Evolutionary conservation across 2,113 vertebrate genomes (phyloP).

Genomic region (Irena cyanogastra): DNA sequence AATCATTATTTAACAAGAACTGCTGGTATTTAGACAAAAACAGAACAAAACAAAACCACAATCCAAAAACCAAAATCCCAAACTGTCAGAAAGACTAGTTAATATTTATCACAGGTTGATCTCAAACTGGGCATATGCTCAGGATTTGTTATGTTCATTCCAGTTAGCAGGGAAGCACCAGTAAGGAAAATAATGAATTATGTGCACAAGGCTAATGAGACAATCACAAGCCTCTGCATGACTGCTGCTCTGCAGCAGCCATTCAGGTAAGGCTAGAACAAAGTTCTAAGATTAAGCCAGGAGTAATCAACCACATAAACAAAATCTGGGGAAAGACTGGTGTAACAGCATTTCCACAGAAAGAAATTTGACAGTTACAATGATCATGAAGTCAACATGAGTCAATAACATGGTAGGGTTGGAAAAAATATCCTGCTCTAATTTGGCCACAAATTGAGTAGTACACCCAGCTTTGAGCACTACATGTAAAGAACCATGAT

Average conservation of each 20-base stretch:
- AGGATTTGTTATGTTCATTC: background rate
- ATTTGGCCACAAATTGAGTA: background rate
- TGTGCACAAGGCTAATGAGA: background rate
- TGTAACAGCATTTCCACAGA: background rate
- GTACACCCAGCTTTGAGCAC: background rate
- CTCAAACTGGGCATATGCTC: background rate
- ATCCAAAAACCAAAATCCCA: background rate
- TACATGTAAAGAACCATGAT: background rate
- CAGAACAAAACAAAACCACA: background rate
- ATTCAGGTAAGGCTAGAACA: background rate
- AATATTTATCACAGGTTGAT: background rate
- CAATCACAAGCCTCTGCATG: background rate
- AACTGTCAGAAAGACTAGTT: background rate
- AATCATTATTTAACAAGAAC: background rate
- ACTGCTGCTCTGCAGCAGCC: background rate
- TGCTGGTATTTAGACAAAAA: background rate
- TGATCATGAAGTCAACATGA: background rate
- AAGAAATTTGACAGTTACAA: background rate
- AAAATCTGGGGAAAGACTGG: background rate
- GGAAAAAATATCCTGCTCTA: background rate
- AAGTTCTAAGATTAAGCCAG: background rate
- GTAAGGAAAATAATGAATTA: background rate
- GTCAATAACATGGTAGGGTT: background rate
- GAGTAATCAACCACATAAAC: background rate
- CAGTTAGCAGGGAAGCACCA: background rate